Evolutionary conservation across 2,797 vertebrate species (phyloP), one percentile per base, ranked within the genome.

Genomic region (Chelidonichthys spinosus): DNA sequence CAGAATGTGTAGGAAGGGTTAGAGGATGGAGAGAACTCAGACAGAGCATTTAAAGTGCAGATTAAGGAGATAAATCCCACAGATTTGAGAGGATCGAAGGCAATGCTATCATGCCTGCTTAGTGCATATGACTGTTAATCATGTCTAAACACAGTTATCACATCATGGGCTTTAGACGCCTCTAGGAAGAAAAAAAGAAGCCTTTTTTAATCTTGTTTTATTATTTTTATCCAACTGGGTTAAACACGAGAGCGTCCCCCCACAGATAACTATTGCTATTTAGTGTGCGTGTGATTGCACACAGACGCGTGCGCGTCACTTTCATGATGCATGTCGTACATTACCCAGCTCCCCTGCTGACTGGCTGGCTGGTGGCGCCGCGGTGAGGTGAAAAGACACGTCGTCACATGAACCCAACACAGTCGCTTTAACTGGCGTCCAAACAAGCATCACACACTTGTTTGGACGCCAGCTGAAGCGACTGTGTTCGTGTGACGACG

Each of bases 321-420:
- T 76, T 69, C 71, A 9, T 83, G 79, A 89, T 86, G 83, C 82
- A 82, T 83, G 84, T 87, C 72, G 15, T 81, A 85, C 78, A 79
- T 88, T 75, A 81, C 76, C 50, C 68, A 54, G 79, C 87, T 76
- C 76, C 80, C 87, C 81, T 60, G 78, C 78, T 83, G 87, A 66
- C 77, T 47, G 50, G 43, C 66, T 60, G 61, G 37, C 50, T 77
- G 73, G 60, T 58, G 40, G 68, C 33, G 40, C 65, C 13, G 63
- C 65, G 80, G 75, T 33, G 55, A 46, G 79, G 73, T 76, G 78
- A 78, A 84, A 67, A 79, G 72, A 87, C 78, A 72, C 74, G 65
- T 77, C 78, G 70, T 81, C 73, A 70, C 68, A 58, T 18, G 39
- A 76, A 66, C 35, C 50, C 18, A 32, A 47, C 60, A 37, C 55